A percentile compares a stretch with the other conserved stretches of the same genome.
Conservation (phyloP, 2,888 invertebrate species). For the Plutella xylostella region DNA sequence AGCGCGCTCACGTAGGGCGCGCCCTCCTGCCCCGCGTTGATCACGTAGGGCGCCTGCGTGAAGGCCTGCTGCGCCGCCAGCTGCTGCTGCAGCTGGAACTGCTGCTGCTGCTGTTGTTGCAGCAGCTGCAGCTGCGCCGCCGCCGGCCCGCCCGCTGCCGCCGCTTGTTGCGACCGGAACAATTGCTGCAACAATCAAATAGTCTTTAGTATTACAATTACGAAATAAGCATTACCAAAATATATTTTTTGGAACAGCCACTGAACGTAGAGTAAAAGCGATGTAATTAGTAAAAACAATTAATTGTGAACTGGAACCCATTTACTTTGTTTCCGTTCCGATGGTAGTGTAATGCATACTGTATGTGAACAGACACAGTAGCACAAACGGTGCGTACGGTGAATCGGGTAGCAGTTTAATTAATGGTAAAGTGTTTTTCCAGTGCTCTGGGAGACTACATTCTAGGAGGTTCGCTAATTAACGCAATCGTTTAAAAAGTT, state of each 20-base stretch:
- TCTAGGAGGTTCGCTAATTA: constrained; percentile 54
- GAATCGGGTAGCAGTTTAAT: constrained; percentile 37
- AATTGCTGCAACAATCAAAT: constrained; percentile 78
- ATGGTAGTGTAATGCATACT: no score
- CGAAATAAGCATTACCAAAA: no score
- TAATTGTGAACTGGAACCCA: no score
- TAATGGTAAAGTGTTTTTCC: constrained; percentile 44
- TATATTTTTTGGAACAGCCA: no score
- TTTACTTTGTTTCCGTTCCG: no score
- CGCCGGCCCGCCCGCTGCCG: constrained; percentile 74
- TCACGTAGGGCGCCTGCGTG: constrained; percentile 87
- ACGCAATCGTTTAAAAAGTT: constrained; percentile 63
- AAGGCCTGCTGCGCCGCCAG: constrained; percentile 78
- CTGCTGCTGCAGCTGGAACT: constrained; percentile 84
- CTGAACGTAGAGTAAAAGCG: no score
- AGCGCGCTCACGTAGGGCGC: constrained; percentile 86
- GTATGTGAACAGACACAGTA: no score
- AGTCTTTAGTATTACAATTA: no score
- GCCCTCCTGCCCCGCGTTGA: constrained; percentile 77
- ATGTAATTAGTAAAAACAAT: no score
- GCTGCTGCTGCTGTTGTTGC: constrained; percentile 81
- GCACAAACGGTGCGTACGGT: constrained; percentile 18
- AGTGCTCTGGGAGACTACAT: no score
- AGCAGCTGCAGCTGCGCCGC: constrained; percentile 78
- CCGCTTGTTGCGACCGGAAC: constrained; percentile 87